Base-by-base conservation (phyloP, 2,888 invertebrate species). In the Agrilus biguttatus region DNA sequence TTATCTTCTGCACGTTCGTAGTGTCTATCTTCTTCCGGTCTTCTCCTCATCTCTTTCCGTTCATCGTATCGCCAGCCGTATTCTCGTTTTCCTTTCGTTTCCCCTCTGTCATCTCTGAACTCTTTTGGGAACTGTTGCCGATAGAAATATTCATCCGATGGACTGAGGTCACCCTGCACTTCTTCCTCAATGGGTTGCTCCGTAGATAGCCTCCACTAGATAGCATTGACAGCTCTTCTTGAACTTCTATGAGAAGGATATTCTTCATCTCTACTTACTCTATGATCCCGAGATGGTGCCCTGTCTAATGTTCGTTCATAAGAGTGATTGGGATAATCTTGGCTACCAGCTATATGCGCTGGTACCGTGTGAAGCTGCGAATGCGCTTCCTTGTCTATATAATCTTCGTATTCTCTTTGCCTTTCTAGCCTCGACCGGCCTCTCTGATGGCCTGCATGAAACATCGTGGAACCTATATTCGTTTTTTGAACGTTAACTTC, bases 181-280 rank as follows among this genome's bases (percentile, higher is more conserved):
- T 66, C 66, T 57, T 66, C 66, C 62, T 64, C 66, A 63, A 66
- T 67, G 55, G 66, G 65, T 52, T 64, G 65, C 54, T 67, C 68
- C 66, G 66, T 62, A 59, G 66, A 64, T 55, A 66, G 66, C 66
- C 67, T 65, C 66, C 67, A 73, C 77, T 80, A 83, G 67, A 83
- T 81, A 64, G 80, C 82, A 68, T 82, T 82, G 56, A 80, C 75
- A 55, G 79, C 78, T 59, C 82, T 73, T 47, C 81, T 72, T 36
- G 78, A 71, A 48, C 74, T 75, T 65, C 77, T 73, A 52, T 68
- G 68, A 40, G 67, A 60, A 17, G 68, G 60, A 45, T 66, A 66
- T 45, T 69, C 66, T 23, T 64, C 61, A 45, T 66, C 61, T 41
- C 61, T 52, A 35, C 54, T 49, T 10, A 51, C 49, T 44, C 63